These are phyloP conservation scores for Muntiacus muntjak DNA, from an alignment of 2,113 vertebrate species.

Conservation along the genomic window DNA sequence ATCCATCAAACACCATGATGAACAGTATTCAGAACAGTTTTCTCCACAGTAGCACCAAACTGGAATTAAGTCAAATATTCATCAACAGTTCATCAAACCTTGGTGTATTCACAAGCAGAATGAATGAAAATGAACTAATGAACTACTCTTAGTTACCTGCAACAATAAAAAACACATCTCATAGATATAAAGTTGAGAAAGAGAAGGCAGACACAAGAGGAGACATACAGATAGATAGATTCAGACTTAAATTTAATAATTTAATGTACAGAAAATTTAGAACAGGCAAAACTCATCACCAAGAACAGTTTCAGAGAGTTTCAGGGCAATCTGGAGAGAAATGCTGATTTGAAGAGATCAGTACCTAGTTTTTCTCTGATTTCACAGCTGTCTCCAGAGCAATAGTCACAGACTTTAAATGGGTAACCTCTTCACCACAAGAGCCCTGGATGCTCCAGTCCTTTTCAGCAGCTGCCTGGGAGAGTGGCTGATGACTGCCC, in stretches of 20 bases:
- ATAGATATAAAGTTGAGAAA: not conserved
- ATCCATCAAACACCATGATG: not conserved
- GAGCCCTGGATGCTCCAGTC: not conserved
- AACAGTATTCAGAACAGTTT: not conserved
- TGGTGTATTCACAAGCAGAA: not conserved
- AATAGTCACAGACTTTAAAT: not conserved
- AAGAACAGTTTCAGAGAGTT: conserved; percentile 46
- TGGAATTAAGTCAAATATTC: not conserved
- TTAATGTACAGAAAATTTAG: not conserved
- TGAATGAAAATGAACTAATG: not conserved
- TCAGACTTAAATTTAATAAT: not conserved
- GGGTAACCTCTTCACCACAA: not conserved
- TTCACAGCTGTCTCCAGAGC: not conserved
- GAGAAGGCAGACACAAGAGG: not conserved
- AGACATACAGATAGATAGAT: not conserved
- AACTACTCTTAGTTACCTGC: not conserved
- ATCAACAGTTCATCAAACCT: not conserved
- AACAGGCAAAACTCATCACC: conserved; percentile 37
- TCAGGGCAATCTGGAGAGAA: conserved; percentile 33
- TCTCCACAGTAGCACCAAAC: not conserved
- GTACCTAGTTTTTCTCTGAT: not conserved
- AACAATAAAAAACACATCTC: not conserved
- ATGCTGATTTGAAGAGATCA: conserved; percentile 49
- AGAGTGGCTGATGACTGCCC: not conserved
- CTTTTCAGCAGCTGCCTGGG: not conserved